Evolutionary conservation across 2,888 invertebrate species (phyloP), one percentile per base, ranked within the genome.

Genomic region (Chirona hameri): DNA sequence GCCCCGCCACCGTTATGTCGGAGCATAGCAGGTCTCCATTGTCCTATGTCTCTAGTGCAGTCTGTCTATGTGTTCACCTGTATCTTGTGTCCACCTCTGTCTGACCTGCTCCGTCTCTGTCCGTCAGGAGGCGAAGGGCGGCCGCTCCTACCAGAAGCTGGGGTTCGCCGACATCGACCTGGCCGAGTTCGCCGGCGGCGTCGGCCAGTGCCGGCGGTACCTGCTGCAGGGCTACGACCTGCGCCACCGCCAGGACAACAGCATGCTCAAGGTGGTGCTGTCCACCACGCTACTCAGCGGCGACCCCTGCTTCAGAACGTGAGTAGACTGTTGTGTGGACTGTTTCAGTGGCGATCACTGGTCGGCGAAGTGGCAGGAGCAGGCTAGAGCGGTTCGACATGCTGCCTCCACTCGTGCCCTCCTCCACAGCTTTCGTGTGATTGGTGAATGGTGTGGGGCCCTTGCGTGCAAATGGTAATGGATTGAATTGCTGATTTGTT

Each of bases 251-350:
- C 96, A 97, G 89, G 98, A 99, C 90, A 99, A 99, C 90, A 97
- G 98, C 85, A 96, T 96, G 92, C 92, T 99, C 86, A 92, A 94
- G 87, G 93, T 98, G 86, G 92, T 94, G 86, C 94, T 98, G 86
- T 93, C 93, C 88, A 95, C 98, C 94, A 95, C 94, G 87, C 95
- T 98, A 93, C 92, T 96, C 86, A 94, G 95, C 81, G 97, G 98
- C 81, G 99, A 99, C 90, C 96, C 98, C 86, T 92, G 97, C 85
- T 99, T 99, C 88, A 97, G 98, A 94, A 97, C 96, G 98, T 98
- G 89, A 92, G 95, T 91, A 83, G 82, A n/a, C 72, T 31, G 29
- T 48, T 29, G 31, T 24, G 24, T 24, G 57, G 60, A n/a, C 1
- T 7, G 48, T 10, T 48, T 10, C 12, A 48, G 48, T 48, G 48